Evolutionary conservation across 1,140 invertebrate species (phyloP).

Genomic region (Drosophila kikkawai): DNA sequence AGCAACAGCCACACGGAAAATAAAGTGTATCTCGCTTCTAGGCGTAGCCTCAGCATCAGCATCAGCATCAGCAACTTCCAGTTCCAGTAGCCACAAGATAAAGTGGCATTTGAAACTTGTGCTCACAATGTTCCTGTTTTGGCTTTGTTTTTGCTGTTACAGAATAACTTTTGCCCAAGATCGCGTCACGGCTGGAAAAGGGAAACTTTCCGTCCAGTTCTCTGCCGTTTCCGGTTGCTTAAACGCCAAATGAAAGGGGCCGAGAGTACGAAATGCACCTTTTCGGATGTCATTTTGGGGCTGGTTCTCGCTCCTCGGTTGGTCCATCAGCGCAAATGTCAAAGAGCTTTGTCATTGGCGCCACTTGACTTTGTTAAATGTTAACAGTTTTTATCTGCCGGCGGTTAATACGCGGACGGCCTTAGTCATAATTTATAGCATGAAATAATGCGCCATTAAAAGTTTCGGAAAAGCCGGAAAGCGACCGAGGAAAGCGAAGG

Average conservation of each 20-base stretch:
- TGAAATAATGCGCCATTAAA: conserved; percentile 81
- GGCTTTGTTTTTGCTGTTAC: conserved; percentile 29
- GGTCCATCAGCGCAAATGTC: conserved; percentile 60
- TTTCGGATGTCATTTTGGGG: conserved; percentile 15
- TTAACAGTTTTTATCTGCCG: conserved; percentile 70
- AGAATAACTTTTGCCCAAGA: conserved; percentile 48
- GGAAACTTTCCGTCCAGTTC: conserved; percentile 38
- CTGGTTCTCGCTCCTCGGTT: neutral
- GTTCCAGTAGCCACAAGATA: conserved; percentile 59
- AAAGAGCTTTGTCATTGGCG: conserved; percentile 49
- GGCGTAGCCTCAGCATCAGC: conserved; percentile 29
- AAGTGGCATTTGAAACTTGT: conserved; percentile 79
- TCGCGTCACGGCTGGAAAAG: conserved; percentile 32
- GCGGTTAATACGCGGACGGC: conserved; percentile 53
- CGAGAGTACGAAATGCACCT: conserved; percentile 19
- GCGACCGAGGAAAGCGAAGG: conserved; percentile 11
- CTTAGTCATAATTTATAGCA: conserved; percentile 78
- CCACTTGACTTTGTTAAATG: conserved; percentile 70
- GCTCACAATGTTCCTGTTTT: conserved; percentile 51
- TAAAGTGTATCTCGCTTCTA: conserved; percentile 56
- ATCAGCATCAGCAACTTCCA: conserved; percentile 12
- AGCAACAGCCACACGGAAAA: conserved; percentile 41
- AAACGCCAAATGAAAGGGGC: conserved; percentile 37
- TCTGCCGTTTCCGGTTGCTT: conserved; percentile 36
- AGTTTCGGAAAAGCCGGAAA: conserved; percentile 52